Conservation (phyloP, 2,888 invertebrate species). For the Hirtodrosophila histrioides region DNA sequence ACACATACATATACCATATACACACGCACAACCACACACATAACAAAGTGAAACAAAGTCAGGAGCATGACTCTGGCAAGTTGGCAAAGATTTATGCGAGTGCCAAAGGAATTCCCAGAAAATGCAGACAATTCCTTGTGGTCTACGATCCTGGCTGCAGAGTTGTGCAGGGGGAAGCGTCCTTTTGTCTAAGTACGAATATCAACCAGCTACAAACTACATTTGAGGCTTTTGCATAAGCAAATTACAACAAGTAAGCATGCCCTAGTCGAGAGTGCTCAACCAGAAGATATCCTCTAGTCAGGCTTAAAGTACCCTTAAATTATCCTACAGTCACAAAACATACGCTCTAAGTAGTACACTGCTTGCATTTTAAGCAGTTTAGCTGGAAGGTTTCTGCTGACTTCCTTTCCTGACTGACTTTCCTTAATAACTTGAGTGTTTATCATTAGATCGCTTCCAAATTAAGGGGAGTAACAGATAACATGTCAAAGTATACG, state of each 20-base stretch:
- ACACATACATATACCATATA: constrained; percentile 11
- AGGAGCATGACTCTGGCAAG: constrained; percentile 64
- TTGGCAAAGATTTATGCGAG: constrained; percentile 75
- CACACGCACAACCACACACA: constrained; percentile 12
- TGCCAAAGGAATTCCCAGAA: constrained; percentile 69
- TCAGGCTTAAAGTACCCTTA: too few species aligned
- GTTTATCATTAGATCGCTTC: too few species aligned
- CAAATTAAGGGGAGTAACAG: too few species aligned
- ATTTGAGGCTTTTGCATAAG: constrained; percentile 56
- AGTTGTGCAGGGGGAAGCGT: constrained; percentile 4
- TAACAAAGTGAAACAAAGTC: constrained; percentile 7
- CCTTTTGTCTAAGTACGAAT: constrained; percentile 30
- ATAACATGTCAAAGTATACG: too few species aligned
- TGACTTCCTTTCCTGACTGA: too few species aligned
- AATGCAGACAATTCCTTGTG: constrained; percentile 70
- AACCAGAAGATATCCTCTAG: too few species aligned
- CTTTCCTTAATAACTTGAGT: too few species aligned
- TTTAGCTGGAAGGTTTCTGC: too few species aligned
- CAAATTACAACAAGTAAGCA: constrained; percentile 43
- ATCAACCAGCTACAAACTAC: background rate
- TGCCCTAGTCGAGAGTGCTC: too few species aligned
- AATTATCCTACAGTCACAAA: too few species aligned
- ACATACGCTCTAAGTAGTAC: too few species aligned
- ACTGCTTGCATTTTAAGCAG: too few species aligned
- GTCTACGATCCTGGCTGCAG: constrained; percentile 37